Conservation (phyloP, 2,113 vertebrate species). For the Craseonycteris thonglongyai region DNA sequence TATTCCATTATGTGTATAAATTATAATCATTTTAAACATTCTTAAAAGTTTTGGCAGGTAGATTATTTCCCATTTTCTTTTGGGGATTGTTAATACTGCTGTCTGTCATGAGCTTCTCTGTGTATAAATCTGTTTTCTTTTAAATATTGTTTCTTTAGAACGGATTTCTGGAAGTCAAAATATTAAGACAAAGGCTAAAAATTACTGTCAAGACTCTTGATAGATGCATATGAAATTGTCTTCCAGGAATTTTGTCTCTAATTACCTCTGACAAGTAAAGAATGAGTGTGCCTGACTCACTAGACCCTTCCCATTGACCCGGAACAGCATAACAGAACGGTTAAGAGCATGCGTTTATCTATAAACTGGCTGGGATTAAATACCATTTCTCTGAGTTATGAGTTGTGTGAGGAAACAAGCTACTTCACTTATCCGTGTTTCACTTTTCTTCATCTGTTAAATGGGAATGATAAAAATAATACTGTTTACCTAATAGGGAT, state of each 20-base stretch:
- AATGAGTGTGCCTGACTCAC: neutral
- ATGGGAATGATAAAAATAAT: neutral
- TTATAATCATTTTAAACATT: neutral
- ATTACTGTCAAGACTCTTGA: neutral
- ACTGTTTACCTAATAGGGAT: neutral
- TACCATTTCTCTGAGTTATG: neutral
- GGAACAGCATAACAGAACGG: neutral
- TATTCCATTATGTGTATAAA: neutral
- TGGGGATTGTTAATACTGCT: neutral
- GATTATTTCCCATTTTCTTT: neutral
- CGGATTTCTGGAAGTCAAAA: conserved; percentile 2
- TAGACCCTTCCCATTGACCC: rapidly evolving
- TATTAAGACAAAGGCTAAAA: neutral
- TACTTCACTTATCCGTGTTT: neutral
- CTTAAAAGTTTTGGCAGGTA: neutral
- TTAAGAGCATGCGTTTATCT: neutral
- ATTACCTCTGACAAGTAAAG: neutral
- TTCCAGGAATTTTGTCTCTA: neutral
- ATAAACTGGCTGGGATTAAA: neutral
- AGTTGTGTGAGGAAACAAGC: neutral
- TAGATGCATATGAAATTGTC: neutral
- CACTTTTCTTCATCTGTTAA: neutral
- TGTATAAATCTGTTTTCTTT: neutral
- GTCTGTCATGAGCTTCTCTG: neutral
- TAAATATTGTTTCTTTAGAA: neutral